Percentiles rank a stretch among this genome's conserved stretches.
These are phyloP conservation scores for Drosophila novamexicana DNA, from an alignment of 1,140 invertebrate species.

Conservation along the genomic window DNA sequence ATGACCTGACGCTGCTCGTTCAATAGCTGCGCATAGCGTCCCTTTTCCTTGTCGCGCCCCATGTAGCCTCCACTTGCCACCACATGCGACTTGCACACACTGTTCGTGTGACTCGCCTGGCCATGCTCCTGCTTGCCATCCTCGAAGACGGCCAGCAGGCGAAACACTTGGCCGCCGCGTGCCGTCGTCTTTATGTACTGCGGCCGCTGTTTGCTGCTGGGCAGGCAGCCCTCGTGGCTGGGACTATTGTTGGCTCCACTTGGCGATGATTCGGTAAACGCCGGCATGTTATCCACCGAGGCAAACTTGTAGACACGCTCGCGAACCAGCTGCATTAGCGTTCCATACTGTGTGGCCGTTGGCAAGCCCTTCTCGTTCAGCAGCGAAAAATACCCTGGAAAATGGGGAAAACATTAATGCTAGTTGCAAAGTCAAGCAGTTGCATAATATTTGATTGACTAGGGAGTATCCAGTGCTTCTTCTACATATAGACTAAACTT, in stretches of 20 bases:
- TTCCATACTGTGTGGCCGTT: slow-evolving; percentile 75
- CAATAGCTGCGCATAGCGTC: slow-evolving; percentile 80
- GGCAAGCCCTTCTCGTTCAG: slow-evolving; percentile 79
- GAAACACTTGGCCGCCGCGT: slow-evolving; percentile 80
- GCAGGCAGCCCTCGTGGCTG: slow-evolving; percentile 73
- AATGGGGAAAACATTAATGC: not conserved
- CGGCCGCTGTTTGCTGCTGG: slow-evolving; percentile 64
- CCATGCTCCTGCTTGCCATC: slow-evolving; percentile 78
- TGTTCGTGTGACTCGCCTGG: slow-evolving; percentile 24
- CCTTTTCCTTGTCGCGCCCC: slow-evolving; percentile 81
- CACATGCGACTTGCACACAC: slow-evolving; percentile 38
- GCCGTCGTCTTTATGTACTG: slow-evolving; percentile 83
- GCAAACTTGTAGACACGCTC: slow-evolving; percentile 83
- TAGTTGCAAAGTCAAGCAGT: too few relatives aligned
- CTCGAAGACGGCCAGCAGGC: slow-evolving; percentile 79
- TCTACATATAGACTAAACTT: too few relatives aligned
- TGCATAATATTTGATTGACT: too few relatives aligned
- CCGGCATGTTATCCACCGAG: slow-evolving; percentile 82
- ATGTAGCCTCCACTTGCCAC: slow-evolving; percentile 31
- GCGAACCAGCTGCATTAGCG: slow-evolving; percentile 78
- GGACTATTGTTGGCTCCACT: slow-evolving; percentile 51
- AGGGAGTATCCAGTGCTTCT: too few relatives aligned
- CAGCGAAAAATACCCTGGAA: slow-evolving; percentile 80
- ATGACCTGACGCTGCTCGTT: slow-evolving; percentile 82
- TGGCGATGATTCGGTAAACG: slow-evolving; percentile 74